These are phyloP conservation scores for Eupithecia inturbata DNA, from an alignment of 2,888 invertebrate genomes.

Conservation along the genomic window DNA sequence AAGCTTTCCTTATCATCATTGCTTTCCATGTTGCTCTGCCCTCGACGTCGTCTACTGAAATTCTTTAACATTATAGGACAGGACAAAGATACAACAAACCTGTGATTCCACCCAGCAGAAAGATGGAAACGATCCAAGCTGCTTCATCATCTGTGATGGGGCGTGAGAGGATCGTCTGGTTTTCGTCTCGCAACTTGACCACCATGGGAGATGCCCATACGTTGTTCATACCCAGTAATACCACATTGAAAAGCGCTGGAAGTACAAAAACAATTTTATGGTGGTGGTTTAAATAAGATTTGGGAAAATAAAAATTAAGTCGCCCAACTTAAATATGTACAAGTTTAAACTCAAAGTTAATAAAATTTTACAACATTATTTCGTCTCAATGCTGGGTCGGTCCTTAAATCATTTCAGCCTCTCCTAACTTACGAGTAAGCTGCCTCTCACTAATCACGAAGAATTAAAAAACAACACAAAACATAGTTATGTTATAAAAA, in stretches of 20 bases:
- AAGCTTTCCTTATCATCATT: background rate
- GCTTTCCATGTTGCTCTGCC: background rate
- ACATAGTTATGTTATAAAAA: background rate
- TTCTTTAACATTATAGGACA: background rate
- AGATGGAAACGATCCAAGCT: constrained; percentile 38
- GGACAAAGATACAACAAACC: constrained; percentile 5
- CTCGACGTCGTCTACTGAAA: background rate
- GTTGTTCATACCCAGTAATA: constrained; percentile 14
- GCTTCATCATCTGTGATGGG: constrained; percentile 71
- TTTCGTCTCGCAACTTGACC: constrained; percentile 20
- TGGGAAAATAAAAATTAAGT: background rate
- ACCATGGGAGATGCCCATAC: constrained; percentile 16
- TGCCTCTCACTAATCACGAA: background rate
- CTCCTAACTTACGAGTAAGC: background rate
- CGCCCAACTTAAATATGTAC: background rate
- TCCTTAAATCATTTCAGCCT: background rate
- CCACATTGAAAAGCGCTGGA: constrained; percentile 10
- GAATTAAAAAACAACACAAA: background rate
- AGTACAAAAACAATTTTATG: background rate
- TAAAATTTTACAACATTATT: too few species aligned
- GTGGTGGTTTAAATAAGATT: background rate
- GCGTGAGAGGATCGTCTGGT: constrained; percentile 58
- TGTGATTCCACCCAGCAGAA: constrained; percentile 13
- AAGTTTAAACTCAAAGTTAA: background rate
- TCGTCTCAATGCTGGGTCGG: too few species aligned